Base-by-base conservation (phyloP, 1,140 invertebrate species). In the Drosophila willistoni region DNA sequence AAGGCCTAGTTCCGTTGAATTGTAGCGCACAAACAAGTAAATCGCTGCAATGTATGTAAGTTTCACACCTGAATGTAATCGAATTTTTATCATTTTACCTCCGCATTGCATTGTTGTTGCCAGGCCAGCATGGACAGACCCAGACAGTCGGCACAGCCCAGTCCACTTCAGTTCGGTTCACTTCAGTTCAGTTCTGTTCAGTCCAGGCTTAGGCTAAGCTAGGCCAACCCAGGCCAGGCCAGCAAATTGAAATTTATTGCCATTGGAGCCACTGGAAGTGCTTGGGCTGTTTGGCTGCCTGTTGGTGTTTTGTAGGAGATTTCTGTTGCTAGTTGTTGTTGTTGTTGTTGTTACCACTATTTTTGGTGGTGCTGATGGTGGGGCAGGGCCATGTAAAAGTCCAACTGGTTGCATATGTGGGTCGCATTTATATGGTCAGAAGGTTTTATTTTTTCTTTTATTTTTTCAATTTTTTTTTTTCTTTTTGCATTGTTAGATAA, bases 221-320 rank as follows among this genome's bases (percentile, higher is more conserved):
- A 62, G 61, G 42, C 56, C 57, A 51, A 63, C 36, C 36, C 60
- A 56, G 64, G 75, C 71, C 44, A 64, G 56, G 66, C 69, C 84
- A 89, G 83, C 84, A 87, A 87, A 87, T 87, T 87, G 84, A 87
- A 87, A 89, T 87, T 87, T 87, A 87, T 87, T 87, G 84, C 83
- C 73, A 73, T 71, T 74, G 84, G 44, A 84, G 83, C 84, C 84
- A 89, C 84, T 89, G 84, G 79, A 89, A 87, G 82, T 79, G 73
- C 80, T 64, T 59, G 56, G 81, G 73, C 71, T 66, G 70, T 64
- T 74, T 68, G 29, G 76, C 72, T 65, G 44, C 14, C 22, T 42
- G 39, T 54, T 25, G 59, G 19, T 29, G 39, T 19, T 22, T 57
- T 39, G 42, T 39, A 63, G 55, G 55, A 57, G 55, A 57, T 57